Base-by-base conservation (phyloP, 2,888 invertebrate genomes). In the Thymelicus acteon region DNA sequence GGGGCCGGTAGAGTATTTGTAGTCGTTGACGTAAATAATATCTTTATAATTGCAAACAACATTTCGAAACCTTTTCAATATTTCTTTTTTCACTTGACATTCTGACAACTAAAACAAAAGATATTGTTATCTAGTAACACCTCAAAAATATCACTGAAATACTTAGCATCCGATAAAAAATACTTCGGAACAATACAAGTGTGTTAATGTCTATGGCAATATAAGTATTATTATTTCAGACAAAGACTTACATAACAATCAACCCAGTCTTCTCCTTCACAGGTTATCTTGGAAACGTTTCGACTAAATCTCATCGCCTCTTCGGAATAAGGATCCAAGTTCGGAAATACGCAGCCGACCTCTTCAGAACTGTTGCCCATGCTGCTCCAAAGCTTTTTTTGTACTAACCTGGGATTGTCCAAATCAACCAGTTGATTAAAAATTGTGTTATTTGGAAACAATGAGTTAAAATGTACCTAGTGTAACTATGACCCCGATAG, bases 11-110 rank as follows among this genome's bases (percentile, higher is more conserved):
- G 65, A 63, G 60, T 81, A 76, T 0, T 69, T 69, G 0, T 78
- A 64, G 24, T 85, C 85, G 19, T 80, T 72, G 0, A 79, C 48
- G 47, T 83, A 82, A 5, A 83, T 63, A 7, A 85, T 82, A 48
- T 85, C 85, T 54, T 77, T 80, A 71, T 85, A 85, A 0, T 60
- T 72, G 65, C 85, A 85, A 0, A 69, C 73, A 7, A 85, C 52
- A 19, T 80, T 70, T 15, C 67, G 74, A 75, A 79, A 78, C 1
- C 57, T 73, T 5, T 71, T 66, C 5, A 80, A 31, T n/a, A 83
- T 79, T 4, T 76, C 65, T 15, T 72, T 61, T 7, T 49, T 74
- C 6, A 80, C 76, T 62, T 70, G 66, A 44, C 80, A 80, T 73
- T 77, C 71, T 2, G 78, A 75, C 67, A 76, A 76, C 80, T 80